These are phyloP conservation scores for Fundulus diaphanus DNA, from an alignment of 2,797 vertebrate genomes.

Conservation along the genomic window DNA sequence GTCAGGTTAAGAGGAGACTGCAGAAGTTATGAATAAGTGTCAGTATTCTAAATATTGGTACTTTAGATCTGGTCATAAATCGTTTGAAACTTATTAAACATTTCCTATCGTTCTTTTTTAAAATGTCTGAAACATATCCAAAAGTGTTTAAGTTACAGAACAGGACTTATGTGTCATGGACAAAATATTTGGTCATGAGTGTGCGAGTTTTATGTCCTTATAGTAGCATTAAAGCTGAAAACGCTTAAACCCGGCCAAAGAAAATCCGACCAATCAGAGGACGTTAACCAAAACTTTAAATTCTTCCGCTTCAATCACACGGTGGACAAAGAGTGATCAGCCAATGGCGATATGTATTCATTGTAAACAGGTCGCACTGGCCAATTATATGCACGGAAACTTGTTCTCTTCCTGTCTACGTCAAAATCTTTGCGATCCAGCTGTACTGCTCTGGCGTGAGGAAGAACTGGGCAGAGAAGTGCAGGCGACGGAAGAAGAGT, in stretches of 20 bases:
- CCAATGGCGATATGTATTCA: constrained; percentile 49
- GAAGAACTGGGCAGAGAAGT: constrained; percentile 36
- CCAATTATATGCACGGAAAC: constrained; percentile 59
- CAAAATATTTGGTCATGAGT: background rate
- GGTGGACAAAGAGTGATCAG: constrained; percentile 4
- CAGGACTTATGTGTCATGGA: background rate
- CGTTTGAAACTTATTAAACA: background rate
- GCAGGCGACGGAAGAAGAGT: constrained; percentile 13
- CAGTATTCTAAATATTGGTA: background rate
- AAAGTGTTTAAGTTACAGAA: background rate
- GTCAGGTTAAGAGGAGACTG: no score
- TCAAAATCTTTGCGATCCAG: constrained; percentile 21
- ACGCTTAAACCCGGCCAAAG: background rate
- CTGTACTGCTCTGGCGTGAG: constrained; percentile 38
- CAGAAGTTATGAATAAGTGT: background rate
- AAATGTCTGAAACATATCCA: background rate
- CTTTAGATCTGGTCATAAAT: background rate
- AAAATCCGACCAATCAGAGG: constrained; percentile 28
- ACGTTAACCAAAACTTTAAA: constrained; percentile 22
- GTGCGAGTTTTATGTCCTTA: background rate
- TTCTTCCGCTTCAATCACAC: constrained; percentile 17
- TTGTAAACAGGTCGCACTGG: constrained; percentile 56
- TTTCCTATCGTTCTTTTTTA: background rate
- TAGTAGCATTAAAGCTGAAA: background rate
- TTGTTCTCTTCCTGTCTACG: constrained; percentile 57